Conservation (phyloP, 92 coral and sea anemone genomes). For the Virgularia gustaviana region DNA sequence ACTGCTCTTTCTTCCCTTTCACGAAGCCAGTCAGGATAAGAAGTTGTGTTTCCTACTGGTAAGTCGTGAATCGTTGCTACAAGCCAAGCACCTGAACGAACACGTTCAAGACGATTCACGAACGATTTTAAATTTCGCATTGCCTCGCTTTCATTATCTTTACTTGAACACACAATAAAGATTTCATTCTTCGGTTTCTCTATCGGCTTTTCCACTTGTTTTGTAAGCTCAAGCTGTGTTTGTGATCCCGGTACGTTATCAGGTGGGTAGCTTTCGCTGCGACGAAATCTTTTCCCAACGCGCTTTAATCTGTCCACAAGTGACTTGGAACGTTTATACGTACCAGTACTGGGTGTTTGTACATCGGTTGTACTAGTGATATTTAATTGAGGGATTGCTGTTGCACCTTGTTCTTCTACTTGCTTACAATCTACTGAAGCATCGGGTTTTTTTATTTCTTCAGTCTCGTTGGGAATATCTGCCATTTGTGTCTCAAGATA, state of each 20-base stretch:
- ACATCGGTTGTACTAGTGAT: background rate
- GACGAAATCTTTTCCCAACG: background rate
- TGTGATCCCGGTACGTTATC: too few relatives aligned
- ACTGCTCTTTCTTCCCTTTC: slow-evolving; percentile 14
- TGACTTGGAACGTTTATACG: background rate
- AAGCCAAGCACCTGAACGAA: background rate
- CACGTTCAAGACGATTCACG: background rate
- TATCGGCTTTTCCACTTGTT: too few relatives aligned
- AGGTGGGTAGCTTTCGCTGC: background rate
- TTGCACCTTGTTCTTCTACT: background rate
- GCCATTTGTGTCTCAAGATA: background rate
- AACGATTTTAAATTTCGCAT: slow-evolving; percentile 12
- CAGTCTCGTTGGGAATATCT: background rate
- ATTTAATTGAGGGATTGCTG: background rate
- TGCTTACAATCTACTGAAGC: background rate
- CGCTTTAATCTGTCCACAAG: background rate
- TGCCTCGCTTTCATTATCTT: background rate
- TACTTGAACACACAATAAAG: slow-evolving; percentile 10
- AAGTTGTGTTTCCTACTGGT: background rate
- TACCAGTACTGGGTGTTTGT: background rate
- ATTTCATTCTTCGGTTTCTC: slow-evolving; percentile 6
- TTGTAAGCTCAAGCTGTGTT: too few relatives aligned
- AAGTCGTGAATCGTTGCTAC: slow-evolving; percentile 16
- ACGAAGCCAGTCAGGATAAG: slow-evolving; percentile 16
- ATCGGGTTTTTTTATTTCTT: background rate